These are phyloP conservation scores for Coelinius sp. DNA, from an alignment of 2,888 invertebrate genomes.

Conservation along the genomic window DNA sequence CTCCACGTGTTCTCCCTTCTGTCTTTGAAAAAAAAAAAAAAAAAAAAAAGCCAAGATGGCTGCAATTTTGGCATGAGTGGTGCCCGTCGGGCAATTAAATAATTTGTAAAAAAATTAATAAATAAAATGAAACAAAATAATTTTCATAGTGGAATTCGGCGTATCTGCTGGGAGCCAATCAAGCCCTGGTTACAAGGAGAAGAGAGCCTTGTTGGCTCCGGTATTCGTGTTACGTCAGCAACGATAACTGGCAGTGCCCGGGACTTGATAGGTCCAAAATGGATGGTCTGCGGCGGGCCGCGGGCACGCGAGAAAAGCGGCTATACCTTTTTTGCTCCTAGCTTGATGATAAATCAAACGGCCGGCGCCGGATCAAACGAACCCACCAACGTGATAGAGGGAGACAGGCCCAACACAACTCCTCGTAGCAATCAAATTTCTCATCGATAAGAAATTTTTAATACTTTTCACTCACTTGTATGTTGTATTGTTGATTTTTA, in stretches of 20 bases:
- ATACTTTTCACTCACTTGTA: neutral
- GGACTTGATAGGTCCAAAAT: slow-evolving; percentile 51
- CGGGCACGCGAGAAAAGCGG: slow-evolving; percentile 43
- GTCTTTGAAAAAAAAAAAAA: neutral
- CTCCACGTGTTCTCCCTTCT: neutral
- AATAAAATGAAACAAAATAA: slow-evolving; percentile 11
- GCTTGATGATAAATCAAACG: slow-evolving; percentile 52
- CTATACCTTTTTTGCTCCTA: slow-evolving; percentile 46
- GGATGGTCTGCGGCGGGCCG: slow-evolving; percentile 51
- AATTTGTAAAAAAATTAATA: slow-evolving; percentile 19
- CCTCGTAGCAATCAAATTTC: slow-evolving; percentile 29
- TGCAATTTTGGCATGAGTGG: neutral
- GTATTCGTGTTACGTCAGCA: slow-evolving; percentile 51
- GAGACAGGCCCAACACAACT: slow-evolving; percentile 26
- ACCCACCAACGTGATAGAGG: slow-evolving; percentile 34
- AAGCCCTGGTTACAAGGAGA: neutral
- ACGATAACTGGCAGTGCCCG: slow-evolving; percentile 51
- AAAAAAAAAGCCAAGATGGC: neutral
- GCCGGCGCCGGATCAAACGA: slow-evolving; percentile 41
- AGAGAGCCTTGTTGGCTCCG: slow-evolving; percentile 32
- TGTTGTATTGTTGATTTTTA: neutral
- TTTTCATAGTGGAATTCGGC: slow-evolving; percentile 31
- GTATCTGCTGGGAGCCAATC: slow-evolving; percentile 16
- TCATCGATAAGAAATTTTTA: slow-evolving; percentile 31
- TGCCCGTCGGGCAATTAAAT: slow-evolving; percentile 2